These are phyloP conservation scores for Drosophila parthenogenetica DNA, from an alignment of 2,888 invertebrate genomes.

Conservation along the genomic window DNA sequence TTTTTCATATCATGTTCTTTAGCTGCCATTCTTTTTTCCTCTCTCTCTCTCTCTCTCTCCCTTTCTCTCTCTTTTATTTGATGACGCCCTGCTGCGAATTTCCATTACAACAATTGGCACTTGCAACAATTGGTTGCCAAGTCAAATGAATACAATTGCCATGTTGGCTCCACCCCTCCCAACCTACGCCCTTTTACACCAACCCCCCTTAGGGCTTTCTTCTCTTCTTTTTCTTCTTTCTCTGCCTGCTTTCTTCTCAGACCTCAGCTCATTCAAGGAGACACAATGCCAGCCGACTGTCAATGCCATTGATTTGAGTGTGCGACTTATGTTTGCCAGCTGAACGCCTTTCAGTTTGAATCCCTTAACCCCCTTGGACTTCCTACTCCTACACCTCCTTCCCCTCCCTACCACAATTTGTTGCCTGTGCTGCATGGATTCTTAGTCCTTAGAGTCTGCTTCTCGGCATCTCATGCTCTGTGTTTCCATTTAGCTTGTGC, in stretches of 20 bases:
- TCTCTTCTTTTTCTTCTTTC: not conserved
- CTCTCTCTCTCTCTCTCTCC: not conserved
- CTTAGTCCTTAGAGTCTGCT: constrained; percentile 43
- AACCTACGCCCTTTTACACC: not conserved
- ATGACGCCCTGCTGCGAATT: constrained; percentile 69
- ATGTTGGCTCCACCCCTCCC: constrained; percentile 20
- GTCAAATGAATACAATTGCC: constrained; percentile 78
- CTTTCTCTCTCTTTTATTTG: constrained; percentile 31
- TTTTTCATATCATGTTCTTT: constrained; percentile 28
- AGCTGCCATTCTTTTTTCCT: not conserved
- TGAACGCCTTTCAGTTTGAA: constrained; percentile 67
- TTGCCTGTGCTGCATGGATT: constrained; percentile 21
- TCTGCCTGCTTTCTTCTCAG: constrained; percentile 1
- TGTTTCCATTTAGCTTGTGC: constrained; percentile 45
- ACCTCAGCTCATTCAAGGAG: constrained; percentile 11
- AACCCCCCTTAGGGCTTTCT: not conserved
- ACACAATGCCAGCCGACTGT: constrained; percentile 58
- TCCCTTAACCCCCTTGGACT: constrained; percentile 13
- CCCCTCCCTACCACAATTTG: constrained; percentile 7
- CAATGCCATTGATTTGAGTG: constrained; percentile 77
- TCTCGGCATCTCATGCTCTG: constrained; percentile 10
- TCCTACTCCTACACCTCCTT: not conserved
- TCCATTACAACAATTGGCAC: constrained; percentile 73
- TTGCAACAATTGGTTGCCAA: constrained; percentile 78
- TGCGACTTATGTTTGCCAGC: constrained; percentile 79